phyloP scores from a whole-genome alignment of 1,140 invertebrate species.

The Oscheius sp. region DNA sequence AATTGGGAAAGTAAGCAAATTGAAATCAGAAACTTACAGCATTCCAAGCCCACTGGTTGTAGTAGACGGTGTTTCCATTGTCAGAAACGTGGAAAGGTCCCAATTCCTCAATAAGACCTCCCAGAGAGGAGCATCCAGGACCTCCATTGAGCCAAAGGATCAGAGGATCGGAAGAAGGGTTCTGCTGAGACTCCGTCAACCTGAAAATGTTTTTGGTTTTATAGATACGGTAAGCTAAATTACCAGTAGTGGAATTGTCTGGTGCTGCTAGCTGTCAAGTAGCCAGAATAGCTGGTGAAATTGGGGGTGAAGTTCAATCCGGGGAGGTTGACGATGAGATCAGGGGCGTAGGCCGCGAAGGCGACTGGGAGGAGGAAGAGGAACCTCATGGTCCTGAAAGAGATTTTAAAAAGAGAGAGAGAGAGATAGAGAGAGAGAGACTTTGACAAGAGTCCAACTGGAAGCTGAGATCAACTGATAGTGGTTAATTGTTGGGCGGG shows the following conservation, averaged over 20 bases:
- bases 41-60: constrained; percentile 65
- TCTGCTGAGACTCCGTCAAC: constrained; percentile 62
- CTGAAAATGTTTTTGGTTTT: constrained; percentile 53
- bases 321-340: constrained; percentile 19
- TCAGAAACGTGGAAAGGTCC: constrained; percentile 62
- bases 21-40: constrained; percentile 47
- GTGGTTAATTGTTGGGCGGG: too few species aligned
- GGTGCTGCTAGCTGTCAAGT: constrained; percentile 3
- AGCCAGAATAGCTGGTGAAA: constrained; percentile 34
- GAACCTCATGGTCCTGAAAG: background rate
- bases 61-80: constrained; percentile 56
- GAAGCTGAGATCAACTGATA: too few species aligned
- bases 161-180: constrained; percentile 63
- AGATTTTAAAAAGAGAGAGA: background rate
- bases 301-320: constrained; percentile 20
- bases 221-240: constrained; percentile 63
- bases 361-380: background rate
- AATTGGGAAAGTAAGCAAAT: background rate
- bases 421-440: too few species aligned
- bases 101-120: constrained; percentile 64
- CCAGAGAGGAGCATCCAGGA: constrained; percentile 66
- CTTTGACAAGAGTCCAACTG: too few species aligned
- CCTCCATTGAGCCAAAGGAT: constrained; percentile 68
- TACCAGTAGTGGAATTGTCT: constrained; percentile 43
- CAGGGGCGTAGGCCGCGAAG: background rate